Conservation (phyloP, 2,888 invertebrate species). For the Lymantria dispar region DNA sequence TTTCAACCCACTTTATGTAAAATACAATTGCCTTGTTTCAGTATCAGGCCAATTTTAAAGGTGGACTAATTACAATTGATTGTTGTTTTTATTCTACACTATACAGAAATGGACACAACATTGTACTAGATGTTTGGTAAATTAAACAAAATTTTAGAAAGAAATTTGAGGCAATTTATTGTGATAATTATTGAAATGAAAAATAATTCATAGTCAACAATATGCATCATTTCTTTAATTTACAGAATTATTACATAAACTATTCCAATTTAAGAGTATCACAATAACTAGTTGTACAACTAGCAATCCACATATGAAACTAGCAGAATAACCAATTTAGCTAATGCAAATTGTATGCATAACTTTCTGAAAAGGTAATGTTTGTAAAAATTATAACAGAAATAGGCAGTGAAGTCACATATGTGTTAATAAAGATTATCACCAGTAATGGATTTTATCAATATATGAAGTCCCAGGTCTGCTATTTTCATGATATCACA, state of each 20-base stretch:
- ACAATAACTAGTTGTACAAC: constrained; percentile 49
- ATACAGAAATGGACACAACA: neutral
- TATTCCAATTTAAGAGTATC: constrained; percentile 50
- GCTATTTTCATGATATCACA: no score
- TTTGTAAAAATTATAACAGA: constrained; percentile 30
- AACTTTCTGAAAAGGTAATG: constrained; percentile 31
- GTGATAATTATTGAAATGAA: constrained; percentile 54
- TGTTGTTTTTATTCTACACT: neutral
- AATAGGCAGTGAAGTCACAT: constrained; percentile 21
- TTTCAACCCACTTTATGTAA: neutral
- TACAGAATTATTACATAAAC: constrained; percentile 44
- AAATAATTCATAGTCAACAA: constrained; percentile 58
- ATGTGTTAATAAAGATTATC: no score
- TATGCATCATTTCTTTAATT: constrained; percentile 46
- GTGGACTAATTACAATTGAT: neutral
- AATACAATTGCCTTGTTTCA: neutral
- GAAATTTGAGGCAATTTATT: constrained; percentile 66
- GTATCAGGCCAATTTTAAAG: neutral
- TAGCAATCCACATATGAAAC: constrained; percentile 28
- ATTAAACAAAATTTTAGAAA: constrained; percentile 38
- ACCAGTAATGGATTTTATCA: no score
- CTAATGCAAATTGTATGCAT: constrained; percentile 19
- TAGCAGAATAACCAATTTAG: constrained; percentile 28
- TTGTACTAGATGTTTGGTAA: neutral
- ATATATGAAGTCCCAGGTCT: no score